These are phyloP conservation scores for Ephialtes manifestator DNA, from an alignment of 2,888 invertebrate species.

Conservation along the genomic window DNA sequence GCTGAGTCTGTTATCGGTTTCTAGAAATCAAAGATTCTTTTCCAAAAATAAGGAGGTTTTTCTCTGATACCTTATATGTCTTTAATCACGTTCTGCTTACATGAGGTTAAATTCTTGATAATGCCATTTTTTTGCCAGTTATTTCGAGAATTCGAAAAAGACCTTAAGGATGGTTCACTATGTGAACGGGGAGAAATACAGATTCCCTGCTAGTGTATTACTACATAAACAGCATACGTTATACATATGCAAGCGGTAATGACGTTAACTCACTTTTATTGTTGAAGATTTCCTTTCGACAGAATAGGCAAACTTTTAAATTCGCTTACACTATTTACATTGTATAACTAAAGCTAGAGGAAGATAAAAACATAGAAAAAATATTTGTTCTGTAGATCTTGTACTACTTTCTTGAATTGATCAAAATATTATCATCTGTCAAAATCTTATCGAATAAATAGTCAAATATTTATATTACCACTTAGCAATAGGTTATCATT, in stretches of 20 bases:
- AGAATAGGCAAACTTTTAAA: slow-evolving; percentile 27
- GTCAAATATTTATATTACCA: background rate
- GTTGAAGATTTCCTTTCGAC: slow-evolving; percentile 30
- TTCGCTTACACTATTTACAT: slow-evolving; percentile 3
- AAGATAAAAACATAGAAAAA: background rate
- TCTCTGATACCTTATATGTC: background rate
- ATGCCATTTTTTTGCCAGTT: background rate
- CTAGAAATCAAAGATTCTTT: background rate
- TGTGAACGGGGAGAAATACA: background rate
- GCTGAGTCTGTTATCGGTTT: no score
- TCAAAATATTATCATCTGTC: background rate
- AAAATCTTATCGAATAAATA: background rate
- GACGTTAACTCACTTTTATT: slow-evolving; percentile 64
- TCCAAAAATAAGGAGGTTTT: background rate
- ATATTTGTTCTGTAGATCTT: background rate
- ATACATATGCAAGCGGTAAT: slow-evolving; percentile 29
- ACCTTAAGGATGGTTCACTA: background rate
- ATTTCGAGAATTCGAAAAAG: background rate
- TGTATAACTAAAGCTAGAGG: background rate
- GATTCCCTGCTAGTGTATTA: background rate
- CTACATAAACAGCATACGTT: background rate
- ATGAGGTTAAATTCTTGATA: background rate
- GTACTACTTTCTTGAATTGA: background rate
- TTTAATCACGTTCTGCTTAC: background rate
- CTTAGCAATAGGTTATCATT: background rate